Conservation (phyloP, 2,113 vertebrate genomes). For the Isichthys henryi region DNA sequence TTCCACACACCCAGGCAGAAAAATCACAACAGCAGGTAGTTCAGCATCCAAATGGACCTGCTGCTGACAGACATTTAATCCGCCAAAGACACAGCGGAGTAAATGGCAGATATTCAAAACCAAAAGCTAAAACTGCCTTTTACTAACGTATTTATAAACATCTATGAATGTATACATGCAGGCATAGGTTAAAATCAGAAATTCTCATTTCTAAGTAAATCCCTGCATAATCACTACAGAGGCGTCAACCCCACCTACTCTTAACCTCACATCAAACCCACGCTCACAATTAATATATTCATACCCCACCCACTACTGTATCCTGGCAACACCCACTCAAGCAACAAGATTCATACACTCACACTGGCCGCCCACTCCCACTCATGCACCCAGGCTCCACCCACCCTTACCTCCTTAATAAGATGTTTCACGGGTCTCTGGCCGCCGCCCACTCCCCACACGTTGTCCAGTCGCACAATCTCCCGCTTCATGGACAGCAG, state of each 20-base stretch:
- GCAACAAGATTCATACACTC: neutral
- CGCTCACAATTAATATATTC: neutral
- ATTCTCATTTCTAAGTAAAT: neutral
- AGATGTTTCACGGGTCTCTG: conserved; percentile 78
- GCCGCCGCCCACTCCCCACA: conserved; percentile 79
- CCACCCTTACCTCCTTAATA: conserved; percentile 65
- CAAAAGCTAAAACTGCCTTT: neutral
- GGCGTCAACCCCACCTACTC: neutral
- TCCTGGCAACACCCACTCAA: neutral
- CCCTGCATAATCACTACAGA: neutral
- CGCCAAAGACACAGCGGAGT: neutral
- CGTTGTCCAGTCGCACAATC: conserved; percentile 73
- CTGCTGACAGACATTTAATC: neutral
- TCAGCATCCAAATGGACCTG: neutral
- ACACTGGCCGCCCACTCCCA: neutral
- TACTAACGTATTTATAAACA: neutral
- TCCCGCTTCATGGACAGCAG: conserved; percentile 71
- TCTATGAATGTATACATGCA: neutral
- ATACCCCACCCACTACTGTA: neutral
- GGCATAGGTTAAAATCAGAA: neutral
- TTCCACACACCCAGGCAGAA: neutral
- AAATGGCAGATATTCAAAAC: neutral
- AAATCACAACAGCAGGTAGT: neutral
- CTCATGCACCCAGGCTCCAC: neutral
- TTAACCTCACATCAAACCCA: neutral